These are phyloP conservation scores for Neotoxoptera formosana DNA, from an alignment of 1,140 invertebrate species.

Conservation along the genomic window DNA sequence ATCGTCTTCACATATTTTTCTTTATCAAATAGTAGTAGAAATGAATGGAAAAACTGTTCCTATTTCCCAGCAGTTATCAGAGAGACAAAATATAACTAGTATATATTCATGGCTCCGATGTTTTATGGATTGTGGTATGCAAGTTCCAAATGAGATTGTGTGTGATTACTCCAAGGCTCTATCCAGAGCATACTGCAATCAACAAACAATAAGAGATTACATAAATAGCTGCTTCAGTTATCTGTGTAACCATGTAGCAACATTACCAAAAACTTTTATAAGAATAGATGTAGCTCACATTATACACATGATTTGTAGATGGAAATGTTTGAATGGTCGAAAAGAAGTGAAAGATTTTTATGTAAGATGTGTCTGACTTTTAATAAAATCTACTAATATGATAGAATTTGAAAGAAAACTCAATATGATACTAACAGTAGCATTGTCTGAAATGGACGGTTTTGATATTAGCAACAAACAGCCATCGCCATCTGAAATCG, in stretches of 20 bases:
- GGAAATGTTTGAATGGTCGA: neutral
- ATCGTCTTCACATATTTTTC: neutral
- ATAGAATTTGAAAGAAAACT: neutral
- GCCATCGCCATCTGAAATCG: neutral
- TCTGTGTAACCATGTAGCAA: neutral
- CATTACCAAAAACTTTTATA: neutral
- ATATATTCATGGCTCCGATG: neutral
- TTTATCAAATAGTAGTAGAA: neutral
- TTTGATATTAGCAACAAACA: neutral
- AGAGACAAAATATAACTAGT: neutral
- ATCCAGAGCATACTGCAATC: neutral
- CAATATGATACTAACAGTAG: neutral
- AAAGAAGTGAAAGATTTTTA: constrained; percentile 1
- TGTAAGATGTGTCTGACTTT: neutral
- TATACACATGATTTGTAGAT: neutral
- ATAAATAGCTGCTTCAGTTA: neutral
- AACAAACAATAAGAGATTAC: neutral
- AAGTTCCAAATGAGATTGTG: neutral
- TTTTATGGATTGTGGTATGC: neutral
- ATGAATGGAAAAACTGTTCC: neutral
- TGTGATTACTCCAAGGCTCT: neutral
- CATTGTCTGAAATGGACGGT: neutral
- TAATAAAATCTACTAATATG: neutral
- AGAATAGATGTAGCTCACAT: neutral
- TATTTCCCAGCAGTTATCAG: neutral